phyloP scores from a whole-genome alignment of 1,140 invertebrate species.

The Copidosoma floridanum region DNA sequence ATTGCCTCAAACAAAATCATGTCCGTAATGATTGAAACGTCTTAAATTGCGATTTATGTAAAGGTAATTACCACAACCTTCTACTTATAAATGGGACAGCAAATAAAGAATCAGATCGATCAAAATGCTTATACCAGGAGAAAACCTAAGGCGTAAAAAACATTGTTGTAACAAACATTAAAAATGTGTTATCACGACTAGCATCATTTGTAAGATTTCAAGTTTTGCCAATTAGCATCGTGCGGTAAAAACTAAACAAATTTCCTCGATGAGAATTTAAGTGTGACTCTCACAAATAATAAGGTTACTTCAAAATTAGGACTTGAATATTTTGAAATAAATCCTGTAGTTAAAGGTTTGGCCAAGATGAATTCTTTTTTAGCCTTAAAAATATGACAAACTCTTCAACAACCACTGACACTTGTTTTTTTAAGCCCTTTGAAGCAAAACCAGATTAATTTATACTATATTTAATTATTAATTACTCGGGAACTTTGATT shows the following conservation, averaged over 20 bases:
- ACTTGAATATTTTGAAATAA: neutral
- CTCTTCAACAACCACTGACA: neutral
- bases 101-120: neutral
- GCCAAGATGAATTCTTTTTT: neutral
- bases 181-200: no score
- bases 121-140: neutral
- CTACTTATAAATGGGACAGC: neutral
- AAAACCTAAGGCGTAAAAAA: neutral
- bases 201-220: neutral
- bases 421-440: neutral
- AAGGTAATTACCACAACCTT: neutral
- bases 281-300: neutral
- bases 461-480: neutral
- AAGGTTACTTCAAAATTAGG: neutral
- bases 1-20: neutral
- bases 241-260: neutral
- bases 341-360: neutral
- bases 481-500: neutral
- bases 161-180: no score
- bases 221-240: neutral
- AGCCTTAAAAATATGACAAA: neutral
- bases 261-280: neutral
- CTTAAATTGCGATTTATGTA: neutral
- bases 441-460: neutral
- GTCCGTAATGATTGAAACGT: neutral